phyloP scores from a whole-genome alignment of 2,888 invertebrate genomes.

The Strigamia maritima region DNA sequence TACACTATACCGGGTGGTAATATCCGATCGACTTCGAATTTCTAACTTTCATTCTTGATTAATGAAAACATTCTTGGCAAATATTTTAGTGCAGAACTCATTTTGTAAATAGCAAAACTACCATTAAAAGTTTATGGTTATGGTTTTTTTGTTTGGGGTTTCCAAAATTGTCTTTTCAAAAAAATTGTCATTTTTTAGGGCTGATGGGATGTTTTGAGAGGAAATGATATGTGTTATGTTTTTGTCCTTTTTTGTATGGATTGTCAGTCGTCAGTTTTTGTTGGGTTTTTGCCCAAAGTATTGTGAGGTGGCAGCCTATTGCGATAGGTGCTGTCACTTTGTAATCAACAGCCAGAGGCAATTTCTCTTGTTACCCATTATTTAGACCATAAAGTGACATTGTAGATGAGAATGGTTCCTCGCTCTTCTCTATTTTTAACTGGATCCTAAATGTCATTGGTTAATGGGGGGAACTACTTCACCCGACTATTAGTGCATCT shows the following conservation, averaged over 20 bases:
- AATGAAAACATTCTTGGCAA: no score
- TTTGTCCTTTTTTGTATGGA: neutral
- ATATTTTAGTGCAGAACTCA: no score
- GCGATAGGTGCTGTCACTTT: neutral
- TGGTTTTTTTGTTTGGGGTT: no score
- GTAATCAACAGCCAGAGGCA: conserved; percentile 17
- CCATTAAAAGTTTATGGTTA: no score
- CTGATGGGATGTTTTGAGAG: no score
- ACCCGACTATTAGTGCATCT: neutral
- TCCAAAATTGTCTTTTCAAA: neutral
- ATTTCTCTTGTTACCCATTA: conserved; percentile 27
- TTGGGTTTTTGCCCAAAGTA: conserved; percentile 6
- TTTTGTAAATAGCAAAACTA: no score
- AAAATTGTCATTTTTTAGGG: neutral
- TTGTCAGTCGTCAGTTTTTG: conserved; percentile 18
- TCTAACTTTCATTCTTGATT: no score
- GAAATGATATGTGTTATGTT: neutral
- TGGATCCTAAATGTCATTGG: neutral
- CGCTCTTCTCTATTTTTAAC: neutral
- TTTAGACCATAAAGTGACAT: conserved; percentile 12
- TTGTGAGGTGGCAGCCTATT: conserved; percentile 1
- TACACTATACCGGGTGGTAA: no score
- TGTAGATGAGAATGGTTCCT: neutral
- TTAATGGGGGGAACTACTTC: neutral
- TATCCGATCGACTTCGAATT: no score